Evolutionary conservation across 2,888 invertebrate species (phyloP).

Genomic region (Plusia festucae): DNA sequence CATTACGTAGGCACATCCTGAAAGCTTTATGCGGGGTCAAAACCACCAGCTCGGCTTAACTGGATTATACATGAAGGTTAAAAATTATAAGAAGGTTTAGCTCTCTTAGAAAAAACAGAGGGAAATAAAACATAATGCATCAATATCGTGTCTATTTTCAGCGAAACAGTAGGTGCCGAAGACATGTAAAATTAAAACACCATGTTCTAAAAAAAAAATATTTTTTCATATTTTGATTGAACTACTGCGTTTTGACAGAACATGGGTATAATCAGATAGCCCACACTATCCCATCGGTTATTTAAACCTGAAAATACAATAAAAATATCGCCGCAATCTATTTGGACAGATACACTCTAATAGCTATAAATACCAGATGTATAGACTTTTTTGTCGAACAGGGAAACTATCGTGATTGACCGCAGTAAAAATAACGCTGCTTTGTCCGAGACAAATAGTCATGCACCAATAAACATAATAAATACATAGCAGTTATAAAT

Average conservation of each 20-base stretch:
- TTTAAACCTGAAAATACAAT: neutral
- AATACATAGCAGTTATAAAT: constrained; percentile 34
- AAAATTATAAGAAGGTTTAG: too few relatives aligned
- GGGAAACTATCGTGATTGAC: constrained; percentile 29
- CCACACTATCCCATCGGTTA: too few relatives aligned
- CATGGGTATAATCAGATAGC: too few relatives aligned
- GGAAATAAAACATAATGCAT: too few relatives aligned
- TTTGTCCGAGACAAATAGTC: constrained; percentile 40
- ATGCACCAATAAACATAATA: constrained; percentile 46
- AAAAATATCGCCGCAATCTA: neutral
- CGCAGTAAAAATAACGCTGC: constrained; percentile 37
- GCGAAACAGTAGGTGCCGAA: too few relatives aligned
- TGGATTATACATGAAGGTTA: too few relatives aligned
- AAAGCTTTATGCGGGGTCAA: neutral
- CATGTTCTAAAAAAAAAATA: too few relatives aligned
- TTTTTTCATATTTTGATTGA: too few relatives aligned
- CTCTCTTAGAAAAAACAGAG: too few relatives aligned
- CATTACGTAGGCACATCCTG: neutral
- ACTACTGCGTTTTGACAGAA: too few relatives aligned
- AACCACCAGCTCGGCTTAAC: neutral
- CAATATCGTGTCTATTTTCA: too few relatives aligned
- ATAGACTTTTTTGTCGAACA: constrained; percentile 16
- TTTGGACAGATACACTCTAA: neutral
- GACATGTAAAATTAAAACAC: too few relatives aligned
- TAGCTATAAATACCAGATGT: neutral